Base-by-base conservation (phyloP, 1,140 invertebrate genomes). In the Drosophila nigrodunni region DNA sequence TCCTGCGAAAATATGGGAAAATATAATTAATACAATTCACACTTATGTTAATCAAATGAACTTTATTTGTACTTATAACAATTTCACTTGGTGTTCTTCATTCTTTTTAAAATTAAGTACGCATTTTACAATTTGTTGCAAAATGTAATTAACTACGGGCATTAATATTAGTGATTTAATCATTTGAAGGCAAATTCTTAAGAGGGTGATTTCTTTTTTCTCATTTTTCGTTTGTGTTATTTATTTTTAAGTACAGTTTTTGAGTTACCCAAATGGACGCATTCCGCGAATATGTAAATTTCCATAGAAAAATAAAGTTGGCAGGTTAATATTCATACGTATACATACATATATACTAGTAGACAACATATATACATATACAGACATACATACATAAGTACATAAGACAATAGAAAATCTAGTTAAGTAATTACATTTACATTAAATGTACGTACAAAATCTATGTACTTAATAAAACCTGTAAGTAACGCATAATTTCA, bases 131-230 rank as follows among this genome's bases (percentile, higher is more conserved):
- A 82, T 77, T 43, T 43, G 55, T 73, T 54, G 67, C 46, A 77
- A 78, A 75, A 78, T 78, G 60, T 67, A 60, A 69, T 82, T 85
- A 80, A 80, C 81, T 85, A 83, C 81, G 67, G 66, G 67, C 64
- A 62, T 64, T 77, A 54, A 13, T 18, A 62, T 71, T 35, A 58
- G 43, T 85, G 82, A 85, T 85, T 77, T 61, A 46, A 85, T 85
- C 82, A 86, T 76, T 77, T 68, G 47, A 86, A 85, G 82, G 82
- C 82, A 86, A 81, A 68, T 77, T 78, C 66, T 86, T 81, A 65
- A 80, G 74, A 72, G 77, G 74, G 73, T 74, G 15, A 37, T 43
- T 30, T 25, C 25, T 64, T 70, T 44, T 43, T 9, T 21, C 18
- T 21, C 18, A 21, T 21, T 21, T 21, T 0, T 21, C 18, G 7